Conservation (phyloP, 2,888 invertebrate genomes). For the Zeuzera pyrina region DNA sequence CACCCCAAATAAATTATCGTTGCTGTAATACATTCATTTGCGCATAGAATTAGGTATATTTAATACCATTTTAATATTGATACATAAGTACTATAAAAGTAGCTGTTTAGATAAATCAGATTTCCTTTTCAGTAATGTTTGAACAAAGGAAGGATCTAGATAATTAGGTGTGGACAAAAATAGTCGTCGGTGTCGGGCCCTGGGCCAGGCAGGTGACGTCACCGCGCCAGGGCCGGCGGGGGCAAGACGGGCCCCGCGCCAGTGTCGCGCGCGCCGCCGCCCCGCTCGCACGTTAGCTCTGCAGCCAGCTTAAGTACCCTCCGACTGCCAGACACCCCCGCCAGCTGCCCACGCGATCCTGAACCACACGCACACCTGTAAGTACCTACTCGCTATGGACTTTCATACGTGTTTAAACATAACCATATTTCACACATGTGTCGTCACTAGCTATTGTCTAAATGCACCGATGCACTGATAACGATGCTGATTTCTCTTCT, state of each 20-base stretch:
- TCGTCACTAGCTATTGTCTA: constrained; percentile 41
- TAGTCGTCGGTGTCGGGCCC: constrained; percentile 66
- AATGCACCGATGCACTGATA: constrained; percentile 44
- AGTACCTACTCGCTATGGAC: constrained; percentile 28
- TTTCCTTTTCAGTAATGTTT: constrained; percentile 50
- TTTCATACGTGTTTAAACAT: constrained; percentile 16
- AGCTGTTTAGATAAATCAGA: constrained; percentile 32
- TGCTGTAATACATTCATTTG: too few species aligned
- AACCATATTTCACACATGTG: constrained; percentile 13
- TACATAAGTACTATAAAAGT: not conserved
- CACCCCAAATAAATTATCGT: too few species aligned
- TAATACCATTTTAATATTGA: too few species aligned
- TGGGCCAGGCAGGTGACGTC: constrained; percentile 71
- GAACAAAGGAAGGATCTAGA: constrained; percentile 67
- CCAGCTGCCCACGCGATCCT: constrained; percentile 24
- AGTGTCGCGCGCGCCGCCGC: constrained; percentile 71
- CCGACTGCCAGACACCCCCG: constrained; percentile 3
- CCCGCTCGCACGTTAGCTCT: constrained; percentile 46
- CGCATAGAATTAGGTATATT: too few species aligned
- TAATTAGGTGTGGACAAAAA: constrained; percentile 69
- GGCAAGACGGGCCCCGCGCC: constrained; percentile 73
- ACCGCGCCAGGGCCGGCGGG: constrained; percentile 58
- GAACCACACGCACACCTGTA: constrained; percentile 27
- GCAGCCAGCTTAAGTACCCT: constrained; percentile 1
- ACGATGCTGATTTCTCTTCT: constrained; percentile 60